Percentiles rank a stretch among this genome's conserved stretches.
These are phyloP conservation scores for Sebastes alutus DNA, from an alignment of 2,797 vertebrate genomes.

Conservation along the genomic window DNA sequence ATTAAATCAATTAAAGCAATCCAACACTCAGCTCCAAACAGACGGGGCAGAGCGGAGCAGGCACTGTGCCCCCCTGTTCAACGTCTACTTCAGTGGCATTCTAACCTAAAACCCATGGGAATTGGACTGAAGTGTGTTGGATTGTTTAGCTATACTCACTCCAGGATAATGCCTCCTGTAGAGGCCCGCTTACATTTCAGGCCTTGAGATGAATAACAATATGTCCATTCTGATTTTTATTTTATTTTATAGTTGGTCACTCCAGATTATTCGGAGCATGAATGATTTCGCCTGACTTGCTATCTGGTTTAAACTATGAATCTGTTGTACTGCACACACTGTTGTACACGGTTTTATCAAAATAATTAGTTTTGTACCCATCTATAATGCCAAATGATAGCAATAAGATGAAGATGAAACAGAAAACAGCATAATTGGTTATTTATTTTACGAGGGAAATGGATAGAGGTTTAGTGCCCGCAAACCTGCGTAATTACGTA, in stretches of 20 bases:
- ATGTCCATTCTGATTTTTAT: conserved; percentile 46
- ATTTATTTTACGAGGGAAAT: not conserved
- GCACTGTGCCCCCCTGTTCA: conserved; percentile 68
- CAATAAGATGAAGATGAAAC: not conserved
- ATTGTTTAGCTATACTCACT: conserved; percentile 73
- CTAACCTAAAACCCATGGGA: conserved; percentile 74
- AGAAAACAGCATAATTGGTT: not conserved
- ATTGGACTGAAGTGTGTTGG: conserved; percentile 71
- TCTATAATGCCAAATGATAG: not conserved
- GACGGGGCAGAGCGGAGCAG: conserved; percentile 71
- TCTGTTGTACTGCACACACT: not conserved
- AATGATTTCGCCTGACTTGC: not conserved
- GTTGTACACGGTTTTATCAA: not conserved
- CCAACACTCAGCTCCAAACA: conserved; percentile 74
- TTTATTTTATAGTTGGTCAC: conserved; percentile 15
- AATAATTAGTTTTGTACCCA: not conserved
- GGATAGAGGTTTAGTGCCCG: not conserved
- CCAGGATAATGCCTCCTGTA: conserved; percentile 63
- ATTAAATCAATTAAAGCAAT: conserved; percentile 85
- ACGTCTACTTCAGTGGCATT: conserved; percentile 75
- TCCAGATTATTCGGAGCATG: conserved; percentile 2
- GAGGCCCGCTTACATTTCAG: conserved; percentile 58
- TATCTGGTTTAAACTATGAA: not conserved
- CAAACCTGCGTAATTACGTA: not conserved
- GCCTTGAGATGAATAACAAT: conserved; percentile 66